Base-by-base conservation (phyloP, 2,888 invertebrate species). In the Drosophila fulvimacula region DNA sequence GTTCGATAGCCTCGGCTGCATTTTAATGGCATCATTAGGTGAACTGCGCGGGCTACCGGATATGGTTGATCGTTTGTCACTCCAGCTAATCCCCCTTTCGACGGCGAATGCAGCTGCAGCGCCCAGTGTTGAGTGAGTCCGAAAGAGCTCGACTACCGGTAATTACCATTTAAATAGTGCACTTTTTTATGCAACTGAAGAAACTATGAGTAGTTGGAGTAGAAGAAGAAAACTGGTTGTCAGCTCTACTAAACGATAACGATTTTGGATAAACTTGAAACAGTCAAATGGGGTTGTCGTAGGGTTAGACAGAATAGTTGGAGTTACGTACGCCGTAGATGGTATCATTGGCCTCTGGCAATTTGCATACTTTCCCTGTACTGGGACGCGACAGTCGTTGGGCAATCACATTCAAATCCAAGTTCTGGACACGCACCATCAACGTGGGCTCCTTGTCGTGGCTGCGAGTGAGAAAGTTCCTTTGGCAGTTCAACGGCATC, bases 1-100 rank as follows among this genome's bases (percentile, higher is more conserved):
- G 79, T 69, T 76, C 73, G 74, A 78, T 73, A 52, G 78, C 59
- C 69, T 44, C 75, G 53, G 53, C 53, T 69, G 79, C 79, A 76
- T 74, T 69, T 83, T 83, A 83, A 88, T 83, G 82, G 83, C 86
- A 81, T 83, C 83, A 83, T 83, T 83, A 83, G 88, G 75, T 67
- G 62, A 69, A 63, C 69, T 32, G 69, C 63, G 62, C 65, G 62
- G 85, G 86, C 83, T 82, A 85, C 88, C 83, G 83, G 83, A 83
- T 88, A 83, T 82, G 88, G 83, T 68, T 82, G 83, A 88, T 83
- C 83, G 88, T 83, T 83, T 83, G 83, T 83, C 83, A 83, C 86
- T 77, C 76, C 15, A 46, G 75, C 71, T 85, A 74, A 88, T 77
- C 71, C 82, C 65, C 58, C 32, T 15, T 48, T 30, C 32, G 24